These are phyloP conservation scores for Dicentrarchus labrax DNA, from an alignment of 2,113 vertebrate species.

Conservation along the genomic window DNA sequence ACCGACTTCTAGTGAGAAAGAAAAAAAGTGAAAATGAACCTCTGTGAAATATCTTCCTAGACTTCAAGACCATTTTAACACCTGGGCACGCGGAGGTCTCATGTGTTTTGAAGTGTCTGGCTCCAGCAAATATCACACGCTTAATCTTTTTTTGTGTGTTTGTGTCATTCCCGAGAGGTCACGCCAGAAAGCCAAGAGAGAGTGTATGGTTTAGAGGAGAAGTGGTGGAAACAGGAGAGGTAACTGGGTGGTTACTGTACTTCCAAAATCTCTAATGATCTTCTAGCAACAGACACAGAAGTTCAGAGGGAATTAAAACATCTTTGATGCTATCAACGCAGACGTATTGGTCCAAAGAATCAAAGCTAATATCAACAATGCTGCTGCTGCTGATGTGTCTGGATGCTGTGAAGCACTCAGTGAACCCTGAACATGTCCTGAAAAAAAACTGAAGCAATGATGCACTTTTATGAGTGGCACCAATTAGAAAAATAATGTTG, in stretches of 20 bases:
- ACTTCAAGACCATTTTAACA: constrained; percentile 41
- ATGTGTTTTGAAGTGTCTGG: constrained; percentile 30
- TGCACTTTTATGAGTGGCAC: too few relatives aligned
- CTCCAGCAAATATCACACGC: constrained; percentile 47
- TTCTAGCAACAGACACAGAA: background rate
- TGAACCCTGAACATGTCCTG: background rate
- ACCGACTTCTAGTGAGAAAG: constrained; percentile 10
- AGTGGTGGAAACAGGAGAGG: background rate
- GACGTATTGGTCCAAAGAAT: background rate
- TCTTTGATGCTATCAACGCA: too few relatives aligned
- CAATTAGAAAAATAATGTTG: background rate
- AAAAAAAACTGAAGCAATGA: background rate
- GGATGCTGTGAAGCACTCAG: background rate
- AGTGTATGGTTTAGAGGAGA: constrained; percentile 5
- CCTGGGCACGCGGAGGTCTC: constrained; percentile 20
- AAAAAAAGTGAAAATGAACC: constrained; percentile 12
- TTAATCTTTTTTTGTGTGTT: constrained; percentile 11
- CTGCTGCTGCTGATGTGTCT: background rate
- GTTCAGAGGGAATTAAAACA: background rate
- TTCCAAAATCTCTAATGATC: background rate
- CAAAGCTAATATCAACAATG: background rate
- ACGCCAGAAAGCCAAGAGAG: background rate
- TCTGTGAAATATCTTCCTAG: constrained; percentile 22
- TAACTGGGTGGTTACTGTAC: background rate
- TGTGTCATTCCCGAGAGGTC: constrained; percentile 27